A percentile compares a stretch with the other conserved stretches of the same genome.
phyloP scores from a whole-genome alignment of 2,113 vertebrate species.

The Rhineura floridana region DNA sequence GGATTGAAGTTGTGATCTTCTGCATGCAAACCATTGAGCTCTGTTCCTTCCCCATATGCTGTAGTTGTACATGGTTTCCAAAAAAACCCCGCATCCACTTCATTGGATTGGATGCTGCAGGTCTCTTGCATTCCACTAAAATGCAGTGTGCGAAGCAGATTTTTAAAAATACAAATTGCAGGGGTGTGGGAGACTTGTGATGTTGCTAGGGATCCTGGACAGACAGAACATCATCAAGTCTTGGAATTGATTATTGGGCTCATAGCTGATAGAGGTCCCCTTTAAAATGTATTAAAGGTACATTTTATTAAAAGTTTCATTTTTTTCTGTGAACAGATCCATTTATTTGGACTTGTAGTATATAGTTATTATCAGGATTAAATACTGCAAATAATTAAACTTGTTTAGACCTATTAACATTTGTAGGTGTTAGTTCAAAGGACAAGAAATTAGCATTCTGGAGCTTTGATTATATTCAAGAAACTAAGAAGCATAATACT shows the following conservation, averaged over 20 bases:
- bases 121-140: background rate
- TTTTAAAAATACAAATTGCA: background rate
- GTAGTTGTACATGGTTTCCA: background rate
- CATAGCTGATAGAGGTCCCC: background rate
- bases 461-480: background rate
- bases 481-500: background rate
- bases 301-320: background rate
- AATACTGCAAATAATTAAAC: background rate
- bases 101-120: background rate
- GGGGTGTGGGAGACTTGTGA: too few species aligned
- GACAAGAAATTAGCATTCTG: background rate
- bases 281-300: background rate
- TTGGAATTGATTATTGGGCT: background rate
- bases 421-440: background rate
- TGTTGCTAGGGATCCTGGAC: background rate
- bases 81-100: background rate
- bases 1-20: too few species aligned
- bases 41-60: background rate
- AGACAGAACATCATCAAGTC: background rate
- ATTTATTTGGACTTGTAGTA: background rate
- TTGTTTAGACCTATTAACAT: background rate
- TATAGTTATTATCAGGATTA: slow-evolving; percentile 6
- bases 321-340: background rate
- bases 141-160: background rate
- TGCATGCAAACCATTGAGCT: too few species aligned